Evolutionary conservation across 1,140 invertebrate species (phyloP), one percentile per base, ranked within the genome.

Genomic region (Mamestra configurata): DNA sequence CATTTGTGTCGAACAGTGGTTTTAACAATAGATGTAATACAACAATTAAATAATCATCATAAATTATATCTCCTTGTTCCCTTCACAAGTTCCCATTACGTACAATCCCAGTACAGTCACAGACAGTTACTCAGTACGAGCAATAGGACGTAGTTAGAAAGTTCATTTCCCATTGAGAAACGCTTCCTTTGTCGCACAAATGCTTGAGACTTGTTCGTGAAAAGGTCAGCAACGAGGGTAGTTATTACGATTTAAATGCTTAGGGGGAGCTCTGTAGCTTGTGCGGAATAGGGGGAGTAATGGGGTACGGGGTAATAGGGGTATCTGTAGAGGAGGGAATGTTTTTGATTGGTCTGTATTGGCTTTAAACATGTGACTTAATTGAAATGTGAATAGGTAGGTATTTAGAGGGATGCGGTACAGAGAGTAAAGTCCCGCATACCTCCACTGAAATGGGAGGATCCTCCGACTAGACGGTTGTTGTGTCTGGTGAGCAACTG

Each of bases 111-210:
- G 40, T 40, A 40, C 40, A n/a, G 24, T 59, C 13, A 15, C n/a
- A 27, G n/a, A 7, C 24, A 61, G 64, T 27, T 49, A 46, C 61
- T 68, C 24, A 24, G 22, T 40, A 37, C 59, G 5, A n/a, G 31
- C 35, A 40, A 40, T 20, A 37, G 59, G 8, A 40, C 20, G 40
- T 22, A 46, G 64, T 68, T 43, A 68, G 64, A 40, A 68, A 46
- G 20, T 46, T 68, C 64, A 68, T 68, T 68, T 68, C 64, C 64
- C 40, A 68, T 68, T 37, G 64, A 46, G 40, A 43, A 68, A 24
- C 40, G 64, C 6, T 68, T 68, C 64, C 64, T 68, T 68, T 68
- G 64, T 68, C 40, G 20, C 27, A 27, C 64, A 22, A 64, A n/a
- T 40, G 64, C 22, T 68, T 20, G 18, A 61, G 27, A 64, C 37